Percentiles rank a stretch among this genome's conserved stretches.
These are phyloP conservation scores for Hermaeophaga mercurialis DNA, from an alignment of 2,888 invertebrate species.

Conservation along the genomic window DNA sequence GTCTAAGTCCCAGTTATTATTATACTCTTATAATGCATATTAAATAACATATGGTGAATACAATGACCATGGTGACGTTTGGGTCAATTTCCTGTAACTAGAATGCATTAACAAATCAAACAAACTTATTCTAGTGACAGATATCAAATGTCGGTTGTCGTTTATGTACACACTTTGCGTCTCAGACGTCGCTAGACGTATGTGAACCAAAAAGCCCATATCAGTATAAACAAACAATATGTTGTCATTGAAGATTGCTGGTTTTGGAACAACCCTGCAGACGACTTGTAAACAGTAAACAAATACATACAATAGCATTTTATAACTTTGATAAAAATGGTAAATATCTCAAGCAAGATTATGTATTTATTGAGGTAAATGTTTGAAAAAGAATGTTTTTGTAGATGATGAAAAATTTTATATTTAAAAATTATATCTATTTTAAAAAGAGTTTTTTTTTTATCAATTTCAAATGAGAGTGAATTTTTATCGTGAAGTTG, in stretches of 20 bases:
- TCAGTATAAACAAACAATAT: conserved; percentile 23
- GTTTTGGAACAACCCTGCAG: not conserved
- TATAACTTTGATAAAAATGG: not conserved
- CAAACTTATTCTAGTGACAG: conserved; percentile 39
- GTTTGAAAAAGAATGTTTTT: no score
- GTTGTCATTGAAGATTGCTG: conserved; percentile 3
- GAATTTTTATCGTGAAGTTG: no score
- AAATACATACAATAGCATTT: not conserved
- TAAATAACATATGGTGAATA: no score
- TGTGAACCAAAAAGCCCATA: conserved; percentile 39
- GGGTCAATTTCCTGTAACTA: conserved; percentile 20
- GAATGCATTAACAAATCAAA: conserved; percentile 35
- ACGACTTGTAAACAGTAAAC: not conserved
- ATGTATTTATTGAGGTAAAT: no score
- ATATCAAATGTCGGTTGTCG: conserved; percentile 35
- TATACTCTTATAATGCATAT: no score
- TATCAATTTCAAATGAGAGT: no score
- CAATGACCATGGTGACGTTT: no score
- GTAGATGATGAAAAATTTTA: no score
- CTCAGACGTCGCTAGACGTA: conserved; percentile 22
- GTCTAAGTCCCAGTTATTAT: no score
- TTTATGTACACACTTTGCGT: conserved; percentile 37
- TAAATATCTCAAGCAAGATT: no score
- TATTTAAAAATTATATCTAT: no score
- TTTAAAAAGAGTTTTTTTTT: no score